These are phyloP conservation scores for Aspidiotus destructor DNA, from an alignment of 2,888 invertebrate genomes.

Conservation along the genomic window DNA sequence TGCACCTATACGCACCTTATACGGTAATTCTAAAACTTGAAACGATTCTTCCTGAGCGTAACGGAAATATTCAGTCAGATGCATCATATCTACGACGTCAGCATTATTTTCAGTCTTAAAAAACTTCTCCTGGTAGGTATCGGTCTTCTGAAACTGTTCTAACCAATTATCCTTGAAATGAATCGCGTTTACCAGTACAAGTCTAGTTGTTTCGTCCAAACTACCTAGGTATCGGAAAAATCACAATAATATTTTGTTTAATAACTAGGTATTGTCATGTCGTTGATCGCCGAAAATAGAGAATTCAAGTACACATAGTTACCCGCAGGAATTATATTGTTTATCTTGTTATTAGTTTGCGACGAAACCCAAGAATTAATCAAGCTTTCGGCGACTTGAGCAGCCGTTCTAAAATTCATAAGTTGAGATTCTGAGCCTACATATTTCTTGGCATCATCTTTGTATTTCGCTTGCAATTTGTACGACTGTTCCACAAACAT, in stretches of 20 bases:
- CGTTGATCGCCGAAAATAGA: too few species aligned
- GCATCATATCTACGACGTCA: slow-evolving; percentile 66
- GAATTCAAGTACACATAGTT: slow-evolving; percentile 13
- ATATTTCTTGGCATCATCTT: slow-evolving; percentile 49
- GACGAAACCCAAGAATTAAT: slow-evolving; percentile 75
- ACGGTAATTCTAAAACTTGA: slow-evolving; percentile 61
- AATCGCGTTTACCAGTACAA: slow-evolving; percentile 72
- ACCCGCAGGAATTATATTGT: slow-evolving; percentile 56
- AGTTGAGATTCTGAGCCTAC: slow-evolving; percentile 56
- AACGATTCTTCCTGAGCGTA: slow-evolving; percentile 47
- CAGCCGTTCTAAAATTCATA: slow-evolving; percentile 51
- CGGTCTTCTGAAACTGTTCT: slow-evolving; percentile 49
- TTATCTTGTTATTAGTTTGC: slow-evolving; percentile 72
- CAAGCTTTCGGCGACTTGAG: slow-evolving; percentile 44
- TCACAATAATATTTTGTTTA: not conserved
- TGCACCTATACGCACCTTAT: slow-evolving; percentile 44
- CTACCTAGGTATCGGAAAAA: slow-evolving; percentile 44
- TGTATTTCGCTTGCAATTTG: slow-evolving; percentile 47
- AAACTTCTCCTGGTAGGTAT: slow-evolving; percentile 56
- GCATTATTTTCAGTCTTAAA: slow-evolving; percentile 47
- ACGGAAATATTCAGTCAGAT: slow-evolving; percentile 48
- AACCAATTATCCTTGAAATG: slow-evolving; percentile 78
- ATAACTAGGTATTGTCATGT: too few species aligned
- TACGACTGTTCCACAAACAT: slow-evolving; percentile 54
- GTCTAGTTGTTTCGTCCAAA: slow-evolving; percentile 49